These are phyloP conservation scores for Seriola dumerili DNA, from an alignment of 2,113 vertebrate species.

Conservation along the genomic window DNA sequence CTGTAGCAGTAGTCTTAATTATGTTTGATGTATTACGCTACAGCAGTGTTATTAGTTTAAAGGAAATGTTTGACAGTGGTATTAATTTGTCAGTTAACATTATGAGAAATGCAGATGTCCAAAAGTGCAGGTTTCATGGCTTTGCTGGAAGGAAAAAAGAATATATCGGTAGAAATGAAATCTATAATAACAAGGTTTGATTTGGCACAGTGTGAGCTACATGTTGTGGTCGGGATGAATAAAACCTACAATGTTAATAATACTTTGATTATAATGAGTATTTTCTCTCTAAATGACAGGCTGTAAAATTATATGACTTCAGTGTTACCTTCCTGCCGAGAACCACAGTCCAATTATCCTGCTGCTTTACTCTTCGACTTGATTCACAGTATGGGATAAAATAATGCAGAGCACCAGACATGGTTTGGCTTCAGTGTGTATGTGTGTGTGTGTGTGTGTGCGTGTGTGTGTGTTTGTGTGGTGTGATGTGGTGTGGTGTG, in stretches of 20 bases:
- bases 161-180: neutral
- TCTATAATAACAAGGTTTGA: neutral
- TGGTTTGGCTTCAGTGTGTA: slow-evolving; percentile 14
- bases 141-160: slow-evolving; percentile 12
- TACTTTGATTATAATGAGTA: slow-evolving; percentile 5
- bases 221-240: slow-evolving; percentile 6
- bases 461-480: slow-evolving; percentile 8
- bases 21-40: slow-evolving; percentile 4
- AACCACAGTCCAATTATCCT: slow-evolving; percentile 30
- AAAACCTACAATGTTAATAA: neutral
- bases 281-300: slow-evolving; percentile 22
- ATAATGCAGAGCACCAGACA: slow-evolving; percentile 15
- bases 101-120: slow-evolving; percentile 9
- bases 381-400: slow-evolving; percentile 24
- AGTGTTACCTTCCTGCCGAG: neutral
- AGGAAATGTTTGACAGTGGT: slow-evolving; percentile 37
- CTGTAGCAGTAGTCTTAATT: slow-evolving; percentile 5
- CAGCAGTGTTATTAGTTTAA: neutral
- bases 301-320: slow-evolving; percentile 22
- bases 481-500: neutral
- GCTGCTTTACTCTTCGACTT: neutral
- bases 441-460: slow-evolving; percentile 8
- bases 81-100: slow-evolving; percentile 30
- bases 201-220: neutral
- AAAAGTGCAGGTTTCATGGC: neutral